phyloP scores from a whole-genome alignment of 2,797 vertebrate species.

The Thalassophryne amazonica region DNA sequence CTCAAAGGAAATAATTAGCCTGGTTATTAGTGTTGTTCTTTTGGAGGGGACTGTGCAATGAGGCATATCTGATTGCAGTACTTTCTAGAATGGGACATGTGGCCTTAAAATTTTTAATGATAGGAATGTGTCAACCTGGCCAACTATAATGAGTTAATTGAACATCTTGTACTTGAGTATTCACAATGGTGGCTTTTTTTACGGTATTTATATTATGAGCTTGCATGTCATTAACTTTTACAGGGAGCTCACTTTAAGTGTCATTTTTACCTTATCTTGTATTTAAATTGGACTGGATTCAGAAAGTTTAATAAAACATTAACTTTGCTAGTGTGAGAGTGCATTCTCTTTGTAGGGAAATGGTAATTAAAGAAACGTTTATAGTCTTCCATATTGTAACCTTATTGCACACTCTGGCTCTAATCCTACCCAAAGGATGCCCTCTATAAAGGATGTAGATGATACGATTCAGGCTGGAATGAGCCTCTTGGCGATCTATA shows the following conservation, averaged over 20 bases:
- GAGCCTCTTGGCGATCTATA: conserved; percentile 15
- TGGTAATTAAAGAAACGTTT: conserved; percentile 35
- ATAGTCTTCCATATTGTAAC: conserved; percentile 29
- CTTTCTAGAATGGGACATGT: no score
- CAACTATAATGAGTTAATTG: background rate
- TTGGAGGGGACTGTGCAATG: no score
- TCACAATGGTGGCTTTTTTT: background rate
- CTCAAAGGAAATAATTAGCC: no score
- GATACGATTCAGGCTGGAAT: conserved; percentile 13
- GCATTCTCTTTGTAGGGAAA: conserved; percentile 17
- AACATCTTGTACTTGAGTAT: background rate
- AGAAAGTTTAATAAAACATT: conserved; percentile 2
- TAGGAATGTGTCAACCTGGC: background rate
- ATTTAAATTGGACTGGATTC: conserved; percentile 12
- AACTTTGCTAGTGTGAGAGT: conserved; percentile 1
- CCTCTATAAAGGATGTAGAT: conserved; percentile 15
- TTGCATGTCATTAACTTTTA: background rate
- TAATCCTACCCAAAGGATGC: conserved; percentile 16
- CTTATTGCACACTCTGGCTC: background rate
- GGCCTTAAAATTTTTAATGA: no score
- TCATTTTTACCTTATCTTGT: background rate
- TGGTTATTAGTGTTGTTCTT: no score
- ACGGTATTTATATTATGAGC: background rate
- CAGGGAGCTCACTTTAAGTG: conserved; percentile 1
- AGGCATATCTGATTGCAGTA: no score